Conservation (phyloP, 2,888 invertebrate genomes). For the Campopleginae sp. region DNA sequence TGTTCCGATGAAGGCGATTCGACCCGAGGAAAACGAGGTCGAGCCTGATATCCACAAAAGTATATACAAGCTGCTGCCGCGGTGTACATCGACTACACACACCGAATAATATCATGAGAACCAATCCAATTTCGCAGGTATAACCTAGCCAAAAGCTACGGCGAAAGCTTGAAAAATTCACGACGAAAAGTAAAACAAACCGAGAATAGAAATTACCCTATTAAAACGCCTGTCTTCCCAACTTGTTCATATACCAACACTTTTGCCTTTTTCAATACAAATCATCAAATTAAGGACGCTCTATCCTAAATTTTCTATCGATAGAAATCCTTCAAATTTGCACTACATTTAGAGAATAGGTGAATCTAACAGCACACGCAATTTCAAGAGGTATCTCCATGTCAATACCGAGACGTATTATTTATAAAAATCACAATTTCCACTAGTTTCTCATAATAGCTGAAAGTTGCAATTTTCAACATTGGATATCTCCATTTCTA, state of each 20-base stretch:
- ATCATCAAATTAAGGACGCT: neutral
- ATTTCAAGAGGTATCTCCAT: too few relatives aligned
- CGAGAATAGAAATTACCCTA: neutral
- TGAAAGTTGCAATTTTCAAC: too few relatives aligned
- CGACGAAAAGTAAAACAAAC: conserved; percentile 11
- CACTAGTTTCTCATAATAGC: too few relatives aligned
- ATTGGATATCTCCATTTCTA: too few relatives aligned
- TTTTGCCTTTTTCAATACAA: neutral
- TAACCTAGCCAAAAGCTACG: neutral
- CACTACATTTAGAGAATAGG: too few relatives aligned
- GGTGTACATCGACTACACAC: conserved; percentile 20
- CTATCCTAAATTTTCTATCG: too few relatives aligned
- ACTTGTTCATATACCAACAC: neutral
- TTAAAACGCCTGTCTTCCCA: neutral
- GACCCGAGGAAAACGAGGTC: conserved; percentile 46
- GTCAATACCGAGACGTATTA: too few relatives aligned
- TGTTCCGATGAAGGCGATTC: conserved; percentile 50
- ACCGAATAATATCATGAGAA: conserved; percentile 11
- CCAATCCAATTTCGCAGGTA: conserved; percentile 32
- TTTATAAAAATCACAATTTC: too few relatives aligned
- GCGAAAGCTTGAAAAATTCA: conserved; percentile 25
- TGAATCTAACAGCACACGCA: too few relatives aligned
- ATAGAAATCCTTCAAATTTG: too few relatives aligned
- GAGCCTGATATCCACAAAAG: conserved; percentile 48
- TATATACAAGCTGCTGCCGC: conserved; percentile 16